Percentiles rank a stretch among this genome's conserved stretches.
Conservation (phyloP, 1,140 invertebrate species). For the Goniozus legneri region DNA sequence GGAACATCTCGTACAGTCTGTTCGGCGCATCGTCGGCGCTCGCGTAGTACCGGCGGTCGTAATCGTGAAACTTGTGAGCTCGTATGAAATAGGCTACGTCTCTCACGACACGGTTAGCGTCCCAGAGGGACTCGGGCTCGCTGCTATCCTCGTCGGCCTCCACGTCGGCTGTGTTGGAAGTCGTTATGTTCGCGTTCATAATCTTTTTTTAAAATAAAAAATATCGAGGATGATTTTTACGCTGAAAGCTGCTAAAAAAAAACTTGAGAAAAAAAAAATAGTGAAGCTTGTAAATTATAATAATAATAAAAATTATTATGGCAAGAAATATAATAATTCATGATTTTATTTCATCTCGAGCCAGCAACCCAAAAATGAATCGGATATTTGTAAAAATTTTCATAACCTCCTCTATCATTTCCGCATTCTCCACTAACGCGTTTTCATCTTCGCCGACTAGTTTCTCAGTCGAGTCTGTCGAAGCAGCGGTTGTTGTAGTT, state of each 20-base stretch:
- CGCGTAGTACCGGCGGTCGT: conserved; percentile 54
- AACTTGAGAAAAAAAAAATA: neutral
- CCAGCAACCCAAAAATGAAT: neutral
- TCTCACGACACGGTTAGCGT: conserved; percentile 41
- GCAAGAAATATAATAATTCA: neutral
- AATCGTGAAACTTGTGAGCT: conserved; percentile 63
- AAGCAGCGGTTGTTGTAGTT: no score
- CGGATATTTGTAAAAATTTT: no score
- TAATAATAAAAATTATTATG: neutral
- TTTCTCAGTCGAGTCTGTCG: no score
- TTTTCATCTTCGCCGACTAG: no score
- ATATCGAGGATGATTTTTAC: neutral
- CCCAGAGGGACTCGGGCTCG: conserved; percentile 23
- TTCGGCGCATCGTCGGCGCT: conserved; percentile 20
- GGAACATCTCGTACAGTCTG: conserved; percentile 52
- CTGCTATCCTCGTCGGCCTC: conserved; percentile 18
- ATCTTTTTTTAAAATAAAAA: conserved; percentile 27
- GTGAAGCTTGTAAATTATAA: neutral
- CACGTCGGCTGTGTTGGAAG: conserved; percentile 22
- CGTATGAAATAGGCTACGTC: conserved; percentile 62
- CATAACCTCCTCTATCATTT: neutral
- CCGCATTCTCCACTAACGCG: no score
- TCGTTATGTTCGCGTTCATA: conserved; percentile 30
- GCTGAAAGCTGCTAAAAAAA: neutral
- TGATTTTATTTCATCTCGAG: conserved; percentile 12